Evolutionary conservation across 2,113 vertebrate genomes (phyloP), one percentile per base, ranked within the genome.

Genomic region (Eira barbara): DNA sequence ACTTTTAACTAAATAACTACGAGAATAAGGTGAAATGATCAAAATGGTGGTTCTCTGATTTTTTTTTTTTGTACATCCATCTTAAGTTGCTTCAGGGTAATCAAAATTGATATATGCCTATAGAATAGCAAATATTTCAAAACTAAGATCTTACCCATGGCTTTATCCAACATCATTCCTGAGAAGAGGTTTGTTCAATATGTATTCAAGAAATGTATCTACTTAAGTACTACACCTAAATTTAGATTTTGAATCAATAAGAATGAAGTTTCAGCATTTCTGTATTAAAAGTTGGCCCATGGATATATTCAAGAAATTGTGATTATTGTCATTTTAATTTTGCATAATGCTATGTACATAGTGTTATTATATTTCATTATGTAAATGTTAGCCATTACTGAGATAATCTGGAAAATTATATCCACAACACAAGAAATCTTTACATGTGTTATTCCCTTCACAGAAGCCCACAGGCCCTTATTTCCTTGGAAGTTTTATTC

Each of bases 261-360:
- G 65, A 95, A 80, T 91, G 59, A 80, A 45, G n/a, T 59, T 76
- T 82, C 73, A 91, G 89, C 49, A 95, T 91, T 91, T 90, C 59
- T 82, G 69, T 21, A 31, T 25, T 63, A 39, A 91, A 94, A 97
- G 57, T 25, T 82, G 42, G 65, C 31, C 65, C 36, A 12, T 9
- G 42, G 59, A 49, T 84, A 13, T 42, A 2, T 82, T 82, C 65
- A 89, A 65, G 65, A 76, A 93, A 57, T 67, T 0, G 0, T 29
- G 52, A 93, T 39, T 55, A 84, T n/a, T 36, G 45, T 47, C 23
- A 69, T 57, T 80, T 69, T 87, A 87, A 90, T 97, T 78, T 55
- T 87, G 25, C 65, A 76, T 67, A 74, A 86, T 86, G 7, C 52
- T 79, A 1, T 78, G 31, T 59, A 52, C 23, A 85, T 31, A 59